Evolutionary conservation across 2,797 vertebrate genomes (phyloP), one percentile per base, ranked within the genome.

Genomic region (Muscicapa comitata): DNA sequence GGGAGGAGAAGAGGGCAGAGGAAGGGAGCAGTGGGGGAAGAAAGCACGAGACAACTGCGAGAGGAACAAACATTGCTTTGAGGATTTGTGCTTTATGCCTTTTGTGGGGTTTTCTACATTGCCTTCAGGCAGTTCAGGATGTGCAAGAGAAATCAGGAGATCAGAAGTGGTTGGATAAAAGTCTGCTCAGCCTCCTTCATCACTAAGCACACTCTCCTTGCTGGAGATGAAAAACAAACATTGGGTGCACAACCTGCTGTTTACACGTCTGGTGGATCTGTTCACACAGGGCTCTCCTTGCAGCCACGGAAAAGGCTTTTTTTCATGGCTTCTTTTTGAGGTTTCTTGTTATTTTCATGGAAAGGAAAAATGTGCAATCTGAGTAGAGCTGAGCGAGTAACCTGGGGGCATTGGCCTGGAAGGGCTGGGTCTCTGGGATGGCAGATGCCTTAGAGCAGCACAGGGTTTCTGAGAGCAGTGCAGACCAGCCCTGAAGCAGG

Each of bases 181-280:
- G 91, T 42, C 79, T 88, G 65, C 45, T 93, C 9, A 2, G 48
- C 76, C 65, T 83, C 68, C 82, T 88, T 86, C 90, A 57, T 83
- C 73, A 3, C 54, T 71, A 71, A 75, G 58, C 83, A 92, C 65
- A 1, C 42, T 73, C 55, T 90, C 35, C 82, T 74, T 75, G 65
- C 85, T 65, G 42, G 35, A 94, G 83, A 92, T 72, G 79, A 89
- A 90, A 95, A 94, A 47, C 86, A 94, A 95, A 91, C 63, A 85
- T 6, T 25, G 75, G 33, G 78, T 88, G 88, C 5, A 3, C 71
- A 95, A 54, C 95, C 88, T 73, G 70, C 82, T 93, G 66, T 90
- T 93, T 77, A 88, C 86, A 42, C 0, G 3, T 43, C 66, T 72
- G 55, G n/a, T 66, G 80, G 58, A 23, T 86, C 42, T 72, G 5